Evolutionary conservation across 64 coral and sea anemone species (phyloP), one percentile per base, ranked within the genome.

Genomic region (Stylophora pistillata): DNA sequence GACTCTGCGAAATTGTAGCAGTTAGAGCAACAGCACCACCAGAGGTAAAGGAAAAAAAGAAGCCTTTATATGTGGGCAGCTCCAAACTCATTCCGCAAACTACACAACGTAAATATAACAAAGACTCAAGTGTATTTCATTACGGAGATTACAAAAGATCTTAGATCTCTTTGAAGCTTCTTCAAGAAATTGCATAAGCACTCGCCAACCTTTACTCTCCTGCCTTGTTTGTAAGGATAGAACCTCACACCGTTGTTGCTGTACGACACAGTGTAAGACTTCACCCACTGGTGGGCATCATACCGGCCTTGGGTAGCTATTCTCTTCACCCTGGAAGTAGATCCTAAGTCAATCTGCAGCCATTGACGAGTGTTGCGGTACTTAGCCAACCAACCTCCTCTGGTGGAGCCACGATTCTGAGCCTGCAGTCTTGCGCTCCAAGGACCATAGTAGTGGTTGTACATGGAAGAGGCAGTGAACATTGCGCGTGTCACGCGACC

Each of bases 401-500:
- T 47, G 18, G 61, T 86, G 32, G 65, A 20, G n/a, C 90, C 90
- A 15, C 41, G 74, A 73, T 96, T 96, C 62, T 71, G 91, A 23
- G 89, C 75, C 71, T 92, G 88, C 16, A 96, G 82, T 34, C 91
- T 92, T 20, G 91, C 87, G 71, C 81, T 89, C 91, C 95, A 93
- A 2, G 95, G 91, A n/a, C 91, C 91, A 78, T 93, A 89, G 56
- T 90, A 87, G 47, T 86, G 76, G 77, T 93, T 93, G 55, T 74
- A 73, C 87, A 93, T 90, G 13, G 95, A 96, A 9, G 95, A 87
- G 52, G 95, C 88, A 1, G 91, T 85, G 79, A 96, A 87, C 95
- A 87, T 96, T 21, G 91, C 63, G 0, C 84, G 62, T 18, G 73
- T 76, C 30, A 96, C 89, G 17, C 91, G 79, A 15, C 74, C 58